Percentiles rank a stretch among this genome's conserved stretches.
These are phyloP conservation scores for Etheostoma nigrum DNA, from an alignment of 2,797 vertebrate genomes.

Conservation along the genomic window DNA sequence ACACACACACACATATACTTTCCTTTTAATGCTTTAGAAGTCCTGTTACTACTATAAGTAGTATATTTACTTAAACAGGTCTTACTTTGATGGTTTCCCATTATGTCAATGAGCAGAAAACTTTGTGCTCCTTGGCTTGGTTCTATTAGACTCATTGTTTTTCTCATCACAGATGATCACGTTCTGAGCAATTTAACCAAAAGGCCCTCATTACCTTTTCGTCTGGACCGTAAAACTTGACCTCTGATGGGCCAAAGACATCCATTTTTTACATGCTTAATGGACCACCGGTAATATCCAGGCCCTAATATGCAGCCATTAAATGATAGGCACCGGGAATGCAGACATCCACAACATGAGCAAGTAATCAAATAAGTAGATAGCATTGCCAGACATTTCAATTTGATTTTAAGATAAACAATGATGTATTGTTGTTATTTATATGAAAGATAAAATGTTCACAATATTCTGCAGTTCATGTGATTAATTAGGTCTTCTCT, in stretches of 20 bases:
- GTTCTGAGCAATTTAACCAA: constrained; percentile 73
- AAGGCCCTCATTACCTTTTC: constrained; percentile 70
- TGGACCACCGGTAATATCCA: constrained; percentile 74
- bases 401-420: constrained; percentile 63
- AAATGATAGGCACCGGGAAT: constrained; percentile 57
- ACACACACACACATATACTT: background rate
- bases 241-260: constrained; percentile 52
- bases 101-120: constrained; percentile 70
- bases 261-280: constrained; percentile 66
- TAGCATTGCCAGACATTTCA: constrained; percentile 65
- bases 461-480: constrained; percentile 13
- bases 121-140: constrained; percentile 57
- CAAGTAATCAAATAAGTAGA: constrained; percentile 66
- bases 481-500: constrained; percentile 26
- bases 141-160: constrained; percentile 70
- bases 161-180: constrained; percentile 68
- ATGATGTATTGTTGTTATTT: constrained; percentile 46
- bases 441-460: constrained; percentile 37
- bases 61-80: constrained; percentile 41
- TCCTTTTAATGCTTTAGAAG: background rate
- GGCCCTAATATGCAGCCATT: constrained; percentile 68
- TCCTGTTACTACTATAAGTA: constrained; percentile 3
- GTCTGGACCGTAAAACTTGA: constrained; percentile 67
- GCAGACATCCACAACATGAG: constrained; percentile 57
- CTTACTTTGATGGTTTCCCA: constrained; percentile 51